phyloP scores from a whole-genome alignment of 2,888 invertebrate species.

The Brenthis daphne region DNA sequence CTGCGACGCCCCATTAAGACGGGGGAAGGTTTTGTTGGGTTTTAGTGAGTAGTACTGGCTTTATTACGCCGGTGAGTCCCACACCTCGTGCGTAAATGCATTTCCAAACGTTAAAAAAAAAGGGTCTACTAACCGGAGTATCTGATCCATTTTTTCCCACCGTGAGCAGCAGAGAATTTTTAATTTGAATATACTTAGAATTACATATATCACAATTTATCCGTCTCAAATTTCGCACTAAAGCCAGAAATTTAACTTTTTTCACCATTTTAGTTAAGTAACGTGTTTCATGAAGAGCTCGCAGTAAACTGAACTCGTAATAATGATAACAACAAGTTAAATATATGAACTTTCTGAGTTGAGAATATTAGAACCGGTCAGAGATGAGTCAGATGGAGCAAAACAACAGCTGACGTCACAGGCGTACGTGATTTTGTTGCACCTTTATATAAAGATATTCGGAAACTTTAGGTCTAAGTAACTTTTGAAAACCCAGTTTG shows the following conservation, averaged over 20 bases:
- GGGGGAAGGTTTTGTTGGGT: too few relatives aligned
- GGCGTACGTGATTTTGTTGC: constrained; percentile 35
- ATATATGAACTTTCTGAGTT: constrained; percentile 46
- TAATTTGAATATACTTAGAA: constrained; percentile 45
- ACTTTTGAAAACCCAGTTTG: not conserved
- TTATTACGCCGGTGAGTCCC: too few relatives aligned
- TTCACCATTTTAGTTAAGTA: constrained; percentile 39
- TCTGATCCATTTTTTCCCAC: constrained; percentile 41
- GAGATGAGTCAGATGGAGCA: constrained; percentile 48
- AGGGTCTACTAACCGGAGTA: constrained; percentile 44
- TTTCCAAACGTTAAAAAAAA: too few relatives aligned
- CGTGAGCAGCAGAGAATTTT: constrained; percentile 30
- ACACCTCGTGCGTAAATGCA: too few relatives aligned
- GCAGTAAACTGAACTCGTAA: constrained; percentile 51
- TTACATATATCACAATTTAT: constrained; percentile 47
- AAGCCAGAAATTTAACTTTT: constrained; percentile 34
- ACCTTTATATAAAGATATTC: not conserved
- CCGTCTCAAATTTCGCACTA: constrained; percentile 36
- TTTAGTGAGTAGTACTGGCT: too few relatives aligned
- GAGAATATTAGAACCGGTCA: constrained; percentile 51
- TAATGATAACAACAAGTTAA: constrained; percentile 52
- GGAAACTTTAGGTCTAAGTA: constrained; percentile 7
- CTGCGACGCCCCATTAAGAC: too few relatives aligned
- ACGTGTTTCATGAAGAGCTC: constrained; percentile 47
- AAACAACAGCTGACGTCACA: constrained; percentile 44